A percentile compares a stretch with the other conserved stretches of the same genome.
phyloP scores from a whole-genome alignment of 2,888 invertebrate species.

The Brassicogethes aeneus region DNA sequence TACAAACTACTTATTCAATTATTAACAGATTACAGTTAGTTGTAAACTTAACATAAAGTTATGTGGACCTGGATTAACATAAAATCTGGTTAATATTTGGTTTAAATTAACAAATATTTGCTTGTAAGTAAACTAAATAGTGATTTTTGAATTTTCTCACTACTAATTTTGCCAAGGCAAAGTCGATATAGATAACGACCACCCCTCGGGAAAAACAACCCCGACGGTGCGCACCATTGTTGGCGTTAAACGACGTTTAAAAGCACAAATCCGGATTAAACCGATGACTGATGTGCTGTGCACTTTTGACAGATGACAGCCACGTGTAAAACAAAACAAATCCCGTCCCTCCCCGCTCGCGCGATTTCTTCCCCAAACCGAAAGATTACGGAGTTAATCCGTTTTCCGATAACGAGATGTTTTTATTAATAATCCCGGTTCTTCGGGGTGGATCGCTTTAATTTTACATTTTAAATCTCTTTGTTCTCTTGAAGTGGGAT shows the following conservation, averaged over 20 bases:
- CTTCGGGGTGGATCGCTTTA: not conserved
- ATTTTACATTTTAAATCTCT: too few species aligned
- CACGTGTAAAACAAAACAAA: slow-evolving; percentile 23
- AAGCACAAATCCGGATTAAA: slow-evolving; percentile 31
- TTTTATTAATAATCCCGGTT: not conserved
- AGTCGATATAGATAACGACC: slow-evolving; percentile 17
- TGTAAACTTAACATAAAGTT: too few species aligned
- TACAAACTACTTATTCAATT: too few species aligned
- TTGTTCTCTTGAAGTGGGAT: too few species aligned
- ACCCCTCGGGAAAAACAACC: slow-evolving; percentile 21
- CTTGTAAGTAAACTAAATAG: too few species aligned
- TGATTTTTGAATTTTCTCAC: too few species aligned
- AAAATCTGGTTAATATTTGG: too few species aligned
- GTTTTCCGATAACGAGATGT: not conserved
- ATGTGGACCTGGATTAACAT: too few species aligned
- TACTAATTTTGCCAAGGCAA: too few species aligned
- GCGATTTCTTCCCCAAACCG: slow-evolving; percentile 8
- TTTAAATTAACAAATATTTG: too few species aligned
- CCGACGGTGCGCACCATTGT: slow-evolving; percentile 24
- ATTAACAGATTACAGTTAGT: too few species aligned
- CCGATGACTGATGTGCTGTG: slow-evolving; percentile 13
- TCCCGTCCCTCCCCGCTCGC: slow-evolving; percentile 10
- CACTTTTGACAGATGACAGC: slow-evolving; percentile 26
- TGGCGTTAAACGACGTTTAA: slow-evolving; percentile 32
- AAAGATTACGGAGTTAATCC: slow-evolving; percentile 12